Evolutionary conservation across 2,113 vertebrate species (phyloP).

Genomic region (Corynorhinus townsendii): DNA sequence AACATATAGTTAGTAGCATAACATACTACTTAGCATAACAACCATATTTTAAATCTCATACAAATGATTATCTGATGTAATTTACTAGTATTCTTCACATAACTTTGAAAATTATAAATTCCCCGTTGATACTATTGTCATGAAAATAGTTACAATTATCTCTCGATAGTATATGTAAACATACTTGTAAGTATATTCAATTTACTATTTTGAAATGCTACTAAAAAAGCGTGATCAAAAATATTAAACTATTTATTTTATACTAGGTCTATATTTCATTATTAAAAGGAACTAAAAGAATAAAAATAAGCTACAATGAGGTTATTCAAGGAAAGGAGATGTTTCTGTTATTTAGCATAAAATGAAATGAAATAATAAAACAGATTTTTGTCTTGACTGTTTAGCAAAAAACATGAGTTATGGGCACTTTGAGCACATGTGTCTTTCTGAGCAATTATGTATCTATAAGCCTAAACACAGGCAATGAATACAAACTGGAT

Average conservation of each 20-base stretch:
- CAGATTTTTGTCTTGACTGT: constrained; percentile 32
- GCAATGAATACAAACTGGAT: constrained; percentile 53
- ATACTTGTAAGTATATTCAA: not conserved
- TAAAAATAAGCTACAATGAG: constrained; percentile 36
- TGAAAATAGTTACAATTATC: not conserved
- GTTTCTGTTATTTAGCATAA: not conserved
- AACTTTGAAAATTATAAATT: not conserved
- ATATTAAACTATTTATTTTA: not conserved
- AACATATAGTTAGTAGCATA: not conserved
- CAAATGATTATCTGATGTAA: not conserved
- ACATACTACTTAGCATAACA: not conserved
- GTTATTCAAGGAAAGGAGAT: not conserved
- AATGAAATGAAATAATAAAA: constrained; percentile 41
- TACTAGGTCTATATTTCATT: not conserved
- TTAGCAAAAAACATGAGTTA: constrained; percentile 42
- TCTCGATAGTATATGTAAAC: not conserved
- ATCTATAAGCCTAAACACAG: constrained; percentile 53
- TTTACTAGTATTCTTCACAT: not conserved
- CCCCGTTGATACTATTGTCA: not conserved
- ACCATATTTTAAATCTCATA: not conserved
- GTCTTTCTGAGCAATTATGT: constrained; percentile 53
- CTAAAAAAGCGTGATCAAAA: constrained; percentile 14
- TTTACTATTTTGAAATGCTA: constrained; percentile 5
- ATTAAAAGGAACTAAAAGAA: not conserved
- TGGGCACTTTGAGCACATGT: not conserved